A percentile compares a stretch with the other conserved stretches of the same genome.
Conservation (phyloP, 2,888 invertebrate genomes). For the Thera britannica region DNA sequence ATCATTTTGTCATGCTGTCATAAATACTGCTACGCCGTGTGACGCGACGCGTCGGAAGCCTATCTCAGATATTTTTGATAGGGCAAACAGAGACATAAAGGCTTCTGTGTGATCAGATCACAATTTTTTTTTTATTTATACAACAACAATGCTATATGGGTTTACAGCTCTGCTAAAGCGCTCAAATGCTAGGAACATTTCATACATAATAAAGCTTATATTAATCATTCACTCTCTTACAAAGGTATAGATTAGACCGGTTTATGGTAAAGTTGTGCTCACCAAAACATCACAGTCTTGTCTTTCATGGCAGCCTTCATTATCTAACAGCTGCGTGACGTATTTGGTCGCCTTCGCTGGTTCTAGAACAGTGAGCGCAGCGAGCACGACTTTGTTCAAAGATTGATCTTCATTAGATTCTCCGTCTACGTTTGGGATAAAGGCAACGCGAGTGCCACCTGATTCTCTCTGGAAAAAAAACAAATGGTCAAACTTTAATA, state of each 20-base stretch:
- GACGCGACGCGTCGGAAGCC: too few relatives aligned
- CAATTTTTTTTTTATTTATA: too few relatives aligned
- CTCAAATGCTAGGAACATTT: too few relatives aligned
- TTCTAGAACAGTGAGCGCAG: constrained; percentile 86
- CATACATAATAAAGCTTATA: too few relatives aligned
- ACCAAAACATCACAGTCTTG: constrained; percentile 85
- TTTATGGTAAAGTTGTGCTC: constrained; percentile 42
- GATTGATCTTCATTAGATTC: constrained; percentile 75
- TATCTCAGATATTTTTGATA: too few relatives aligned
- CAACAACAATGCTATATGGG: too few relatives aligned
- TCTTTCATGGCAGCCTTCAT: constrained; percentile 82
- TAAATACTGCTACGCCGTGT: too few relatives aligned
- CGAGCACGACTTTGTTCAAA: constrained; percentile 88
- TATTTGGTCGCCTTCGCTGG: constrained; percentile 85
- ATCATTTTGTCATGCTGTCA: too few relatives aligned
- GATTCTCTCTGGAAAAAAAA: constrained; percentile 83
- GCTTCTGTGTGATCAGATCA: too few relatives aligned
- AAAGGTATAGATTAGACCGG: not conserved
- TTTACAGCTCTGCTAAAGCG: too few relatives aligned
- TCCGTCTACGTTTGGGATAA: constrained; percentile 88
- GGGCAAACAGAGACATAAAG: too few relatives aligned
- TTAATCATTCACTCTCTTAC: too few relatives aligned
- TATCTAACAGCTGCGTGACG: constrained; percentile 83
- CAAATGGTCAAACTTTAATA: not conserved
- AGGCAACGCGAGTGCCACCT: constrained; percentile 88